phyloP scores from a whole-genome alignment of 2,113 vertebrate genomes.

The Tenebrosternarchus preto region DNA sequence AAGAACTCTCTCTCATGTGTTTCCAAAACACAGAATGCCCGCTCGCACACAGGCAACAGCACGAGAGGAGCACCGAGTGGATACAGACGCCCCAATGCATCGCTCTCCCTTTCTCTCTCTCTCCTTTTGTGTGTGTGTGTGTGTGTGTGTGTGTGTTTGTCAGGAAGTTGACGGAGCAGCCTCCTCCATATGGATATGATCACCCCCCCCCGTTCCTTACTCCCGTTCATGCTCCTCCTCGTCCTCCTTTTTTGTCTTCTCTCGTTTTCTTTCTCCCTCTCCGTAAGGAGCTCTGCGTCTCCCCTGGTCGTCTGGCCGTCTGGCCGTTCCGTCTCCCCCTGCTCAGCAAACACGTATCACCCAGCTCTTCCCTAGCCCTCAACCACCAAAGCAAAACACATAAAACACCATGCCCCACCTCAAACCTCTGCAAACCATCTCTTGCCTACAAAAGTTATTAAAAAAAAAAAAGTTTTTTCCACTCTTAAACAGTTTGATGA shows the following conservation, averaged over 20 bases:
- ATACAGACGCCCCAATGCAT: slow-evolving; percentile 12
- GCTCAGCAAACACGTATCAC: slow-evolving; percentile 68
- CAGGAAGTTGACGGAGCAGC: slow-evolving; percentile 55
- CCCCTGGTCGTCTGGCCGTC: slow-evolving; percentile 63
- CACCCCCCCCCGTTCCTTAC: slow-evolving; percentile 67
- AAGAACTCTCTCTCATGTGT: slow-evolving; percentile 58
- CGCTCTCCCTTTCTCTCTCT: slow-evolving; percentile 54
- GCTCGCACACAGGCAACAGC: slow-evolving; percentile 33
- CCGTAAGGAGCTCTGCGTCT: slow-evolving; percentile 54
- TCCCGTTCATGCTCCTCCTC: slow-evolving; percentile 60
- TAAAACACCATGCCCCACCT: not conserved
- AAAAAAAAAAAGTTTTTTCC: not conserved
- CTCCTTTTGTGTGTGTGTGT: slow-evolving; percentile 51
- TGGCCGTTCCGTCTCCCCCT: slow-evolving; percentile 58
- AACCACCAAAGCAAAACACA: slow-evolving; percentile 45
- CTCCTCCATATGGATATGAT: slow-evolving; percentile 77
- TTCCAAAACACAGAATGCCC: slow-evolving; percentile 8
- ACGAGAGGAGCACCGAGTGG: not conserved
- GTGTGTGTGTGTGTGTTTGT: slow-evolving; percentile 45
- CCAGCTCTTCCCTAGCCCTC: slow-evolving; percentile 61
- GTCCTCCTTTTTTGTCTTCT: slow-evolving; percentile 48
- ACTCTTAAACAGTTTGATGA: slow-evolving; percentile 29
- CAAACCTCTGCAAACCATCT: slow-evolving; percentile 28
- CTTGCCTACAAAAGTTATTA: slow-evolving; percentile 24
- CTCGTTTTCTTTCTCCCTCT: slow-evolving; percentile 19